These are phyloP conservation scores for Cyprinodon variegatus DNA, from an alignment of 2,113 vertebrate genomes.

Conservation along the genomic window DNA sequence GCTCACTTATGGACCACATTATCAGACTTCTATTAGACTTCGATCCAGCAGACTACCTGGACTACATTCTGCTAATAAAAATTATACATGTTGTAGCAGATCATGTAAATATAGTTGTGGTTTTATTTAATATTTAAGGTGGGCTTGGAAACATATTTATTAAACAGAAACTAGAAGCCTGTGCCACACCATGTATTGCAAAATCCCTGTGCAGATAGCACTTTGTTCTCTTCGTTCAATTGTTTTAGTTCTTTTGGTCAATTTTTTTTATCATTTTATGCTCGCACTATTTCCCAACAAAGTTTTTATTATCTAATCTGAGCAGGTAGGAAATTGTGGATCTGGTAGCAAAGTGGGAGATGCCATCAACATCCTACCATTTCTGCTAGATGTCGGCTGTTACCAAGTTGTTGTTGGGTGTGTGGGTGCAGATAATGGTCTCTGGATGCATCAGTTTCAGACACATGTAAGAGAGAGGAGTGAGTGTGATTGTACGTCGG, in stretches of 20 bases:
- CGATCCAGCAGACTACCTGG: no score
- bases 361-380: slow-evolving; percentile 28
- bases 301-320: slow-evolving; percentile 45
- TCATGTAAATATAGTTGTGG: background rate
- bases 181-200: background rate
- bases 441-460: slow-evolving; percentile 1
- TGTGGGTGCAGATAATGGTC: slow-evolving; percentile 38
- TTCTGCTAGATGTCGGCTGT: slow-evolving; percentile 8
- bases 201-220: slow-evolving; percentile 7
- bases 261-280: background rate
- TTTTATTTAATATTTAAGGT: background rate
- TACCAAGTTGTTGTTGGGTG: slow-evolving; percentile 15
- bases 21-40: no score
- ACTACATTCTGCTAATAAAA: background rate
- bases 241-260: slow-evolving; percentile 2
- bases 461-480: background rate
- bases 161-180: background rate
- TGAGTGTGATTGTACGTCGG: background rate
- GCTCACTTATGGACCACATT: no score
- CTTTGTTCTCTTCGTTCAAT: slow-evolving; percentile 1
- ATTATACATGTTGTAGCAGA: background rate
- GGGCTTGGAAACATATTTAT: background rate
- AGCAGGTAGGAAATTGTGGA: slow-evolving; percentile 40
- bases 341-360: slow-evolving; percentile 18
- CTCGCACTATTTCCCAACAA: slow-evolving; percentile 21